phyloP scores from a whole-genome alignment of 2,888 invertebrate genomes.

The Cacoxenus indagator region DNA sequence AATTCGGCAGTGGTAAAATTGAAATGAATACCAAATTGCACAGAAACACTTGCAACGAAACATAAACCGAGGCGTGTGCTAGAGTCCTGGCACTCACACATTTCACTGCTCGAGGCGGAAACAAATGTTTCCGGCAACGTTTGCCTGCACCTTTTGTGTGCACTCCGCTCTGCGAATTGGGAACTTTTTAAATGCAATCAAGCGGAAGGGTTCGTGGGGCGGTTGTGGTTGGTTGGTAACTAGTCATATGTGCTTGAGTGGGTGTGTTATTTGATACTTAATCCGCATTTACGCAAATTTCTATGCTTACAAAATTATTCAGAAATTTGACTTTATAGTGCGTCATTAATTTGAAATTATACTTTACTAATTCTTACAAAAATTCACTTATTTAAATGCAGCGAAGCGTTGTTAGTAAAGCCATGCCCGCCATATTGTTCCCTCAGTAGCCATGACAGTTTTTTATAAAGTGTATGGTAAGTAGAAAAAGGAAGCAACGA shows the following conservation, averaged over 20 bases:
- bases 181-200: neutral
- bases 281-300: neutral
- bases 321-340: too few relatives aligned
- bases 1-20: neutral
- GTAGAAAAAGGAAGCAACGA: too few relatives aligned
- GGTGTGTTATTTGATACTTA: too few relatives aligned
- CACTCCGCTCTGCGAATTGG: neutral
- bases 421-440: too few relatives aligned
- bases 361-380: too few relatives aligned
- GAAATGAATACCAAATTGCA: conserved; percentile 9
- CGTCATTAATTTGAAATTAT: too few relatives aligned
- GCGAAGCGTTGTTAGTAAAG: too few relatives aligned
- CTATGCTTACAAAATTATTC: neutral
- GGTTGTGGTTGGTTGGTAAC: neutral
- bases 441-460: too few relatives aligned
- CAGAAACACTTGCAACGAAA: neutral
- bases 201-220: neutral
- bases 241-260: neutral
- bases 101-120: neutral
- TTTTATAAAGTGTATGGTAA: too few relatives aligned
- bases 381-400: too few relatives aligned
- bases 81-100: neutral
- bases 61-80: neutral
- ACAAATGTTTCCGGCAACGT: conserved; percentile 6
- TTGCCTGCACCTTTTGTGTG: neutral